These are phyloP conservation scores for Nematolebias whitei DNA, from an alignment of 2,113 vertebrate species.

Conservation along the genomic window DNA sequence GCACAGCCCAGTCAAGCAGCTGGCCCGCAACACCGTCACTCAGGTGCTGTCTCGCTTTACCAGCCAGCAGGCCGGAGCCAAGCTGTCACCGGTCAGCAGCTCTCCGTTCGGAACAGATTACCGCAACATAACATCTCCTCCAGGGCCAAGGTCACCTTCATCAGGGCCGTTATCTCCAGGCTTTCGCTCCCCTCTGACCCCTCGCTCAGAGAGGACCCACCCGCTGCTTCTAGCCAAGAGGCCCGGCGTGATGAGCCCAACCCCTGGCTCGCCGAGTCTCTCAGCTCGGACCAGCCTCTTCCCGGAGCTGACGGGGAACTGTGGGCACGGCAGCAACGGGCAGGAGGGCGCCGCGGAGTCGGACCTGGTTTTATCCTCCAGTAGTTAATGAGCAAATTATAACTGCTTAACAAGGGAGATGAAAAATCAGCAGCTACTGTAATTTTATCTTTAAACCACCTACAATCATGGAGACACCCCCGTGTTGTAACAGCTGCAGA, in stretches of 20 bases:
- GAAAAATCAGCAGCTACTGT: slow-evolving; percentile 8
- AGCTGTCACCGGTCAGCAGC: slow-evolving; percentile 84
- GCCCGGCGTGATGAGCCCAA: slow-evolving; percentile 86
- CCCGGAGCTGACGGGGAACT: slow-evolving; percentile 83
- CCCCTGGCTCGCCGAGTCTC: slow-evolving; percentile 82
- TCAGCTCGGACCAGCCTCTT: slow-evolving; percentile 78
- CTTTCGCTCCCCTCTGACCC: slow-evolving; percentile 90
- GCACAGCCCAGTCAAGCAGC: slow-evolving; percentile 89
- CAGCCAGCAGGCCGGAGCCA: slow-evolving; percentile 88
- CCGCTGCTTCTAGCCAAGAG: slow-evolving; percentile 92
- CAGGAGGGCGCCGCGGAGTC: slow-evolving; percentile 88
- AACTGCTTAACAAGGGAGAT: background rate
- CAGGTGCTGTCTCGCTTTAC: slow-evolving; percentile 98
- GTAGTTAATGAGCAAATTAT: slow-evolving; percentile 48
- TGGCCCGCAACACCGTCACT: slow-evolving; percentile 96
- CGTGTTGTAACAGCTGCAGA: slow-evolving; percentile 21
- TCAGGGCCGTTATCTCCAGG: slow-evolving; percentile 89
- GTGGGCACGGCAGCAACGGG: slow-evolving; percentile 78
- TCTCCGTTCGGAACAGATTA: slow-evolving; percentile 99
- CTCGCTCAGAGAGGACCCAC: slow-evolving; percentile 87
- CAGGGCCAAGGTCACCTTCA: slow-evolving; percentile 81
- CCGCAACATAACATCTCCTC: slow-evolving; percentile 82
- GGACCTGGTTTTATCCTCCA: slow-evolving; percentile 88
- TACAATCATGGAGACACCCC: slow-evolving; percentile 1
- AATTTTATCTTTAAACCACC: slow-evolving; percentile 8